These are phyloP conservation scores for Brotogeris chrysoptera DNA, from an alignment of 2,797 vertebrate species.

Conservation along the genomic window DNA sequence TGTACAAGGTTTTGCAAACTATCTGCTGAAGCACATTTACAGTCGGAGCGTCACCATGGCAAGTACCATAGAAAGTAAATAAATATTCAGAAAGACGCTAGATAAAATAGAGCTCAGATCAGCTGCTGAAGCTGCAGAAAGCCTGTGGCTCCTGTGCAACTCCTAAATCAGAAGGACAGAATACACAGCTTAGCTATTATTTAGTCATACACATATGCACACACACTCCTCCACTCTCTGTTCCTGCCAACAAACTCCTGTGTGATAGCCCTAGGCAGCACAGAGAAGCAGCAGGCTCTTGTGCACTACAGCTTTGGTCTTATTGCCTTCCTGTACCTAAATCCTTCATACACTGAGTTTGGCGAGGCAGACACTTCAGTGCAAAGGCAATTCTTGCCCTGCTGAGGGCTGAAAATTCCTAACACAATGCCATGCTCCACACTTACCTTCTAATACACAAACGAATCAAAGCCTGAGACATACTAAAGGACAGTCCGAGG, in stretches of 20 bases:
- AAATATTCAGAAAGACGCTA: background rate
- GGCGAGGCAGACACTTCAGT: background rate
- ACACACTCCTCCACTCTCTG: background rate
- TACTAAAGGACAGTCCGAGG: background rate
- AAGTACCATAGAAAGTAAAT: background rate
- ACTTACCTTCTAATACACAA: background rate
- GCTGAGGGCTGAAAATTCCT: background rate
- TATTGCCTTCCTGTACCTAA: background rate
- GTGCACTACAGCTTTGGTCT: background rate
- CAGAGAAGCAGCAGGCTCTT: background rate
- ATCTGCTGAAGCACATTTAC: background rate
- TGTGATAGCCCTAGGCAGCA: background rate
- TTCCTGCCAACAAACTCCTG: background rate
- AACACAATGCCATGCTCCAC: too few relatives aligned
- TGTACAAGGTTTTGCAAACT: background rate
- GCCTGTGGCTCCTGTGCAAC: background rate
- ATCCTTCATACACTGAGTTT: background rate
- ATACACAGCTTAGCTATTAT: background rate
- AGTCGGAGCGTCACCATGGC: background rate
- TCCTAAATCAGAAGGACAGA: background rate
- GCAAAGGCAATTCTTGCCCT: background rate
- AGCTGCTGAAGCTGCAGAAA: background rate
- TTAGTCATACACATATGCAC: fast-evolving
- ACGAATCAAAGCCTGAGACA: background rate
- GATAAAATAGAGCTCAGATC: background rate